Base-by-base conservation (phyloP, 1,140 invertebrate species). In the Gonatopus flavifemur region DNA sequence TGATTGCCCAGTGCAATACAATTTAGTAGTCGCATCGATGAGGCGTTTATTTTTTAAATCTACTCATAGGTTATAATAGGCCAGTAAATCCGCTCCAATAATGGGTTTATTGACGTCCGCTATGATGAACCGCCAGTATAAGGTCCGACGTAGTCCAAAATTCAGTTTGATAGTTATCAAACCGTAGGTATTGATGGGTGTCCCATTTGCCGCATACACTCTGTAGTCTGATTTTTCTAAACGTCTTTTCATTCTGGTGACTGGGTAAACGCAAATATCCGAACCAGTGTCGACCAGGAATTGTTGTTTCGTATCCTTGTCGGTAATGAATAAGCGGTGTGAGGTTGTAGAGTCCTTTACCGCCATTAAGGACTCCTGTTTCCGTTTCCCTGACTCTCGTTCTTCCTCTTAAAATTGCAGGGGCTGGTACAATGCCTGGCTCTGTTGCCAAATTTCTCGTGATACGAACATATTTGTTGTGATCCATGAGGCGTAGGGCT, bases 41-140 rank as follows among this genome's bases (percentile, higher is more conserved):
- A 74, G 47, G 19, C 53, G 48, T 6, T 44, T 13, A 18, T 57
- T 45, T 7, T 44, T 28, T 15, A 69, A 9, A 52, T 74, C 67
- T 0, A 73, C 62, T 3, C 69, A 21, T 19, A 76, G 36, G 5
- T 56, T 49, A 52, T 60, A 67, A 51, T 64, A 28, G 0, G 22
- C 15, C 12, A 78, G 44, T 15, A 57, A 53, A 57, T 41, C 40
- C 9, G 18, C 13, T 1, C 12, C 41, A 9, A 44, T 21, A 1
- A 32, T 44, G 2, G 19, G 18, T 2, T 61, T 62, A 0, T 33
- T 42, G 0, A 72, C 65, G 20, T 66, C 63, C 4, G 71, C 71
- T 3, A 78, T 47, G 18, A 72, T 57, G 38, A 76, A 77, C 7
- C 48, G n/a, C 70, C 67, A 75, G 28, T 33, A 32, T 40, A 66